Percentiles rank a stretch among this genome's conserved stretches.
phyloP scores from a whole-genome alignment of 2,888 invertebrate genomes.

The Eledona agricola region DNA sequence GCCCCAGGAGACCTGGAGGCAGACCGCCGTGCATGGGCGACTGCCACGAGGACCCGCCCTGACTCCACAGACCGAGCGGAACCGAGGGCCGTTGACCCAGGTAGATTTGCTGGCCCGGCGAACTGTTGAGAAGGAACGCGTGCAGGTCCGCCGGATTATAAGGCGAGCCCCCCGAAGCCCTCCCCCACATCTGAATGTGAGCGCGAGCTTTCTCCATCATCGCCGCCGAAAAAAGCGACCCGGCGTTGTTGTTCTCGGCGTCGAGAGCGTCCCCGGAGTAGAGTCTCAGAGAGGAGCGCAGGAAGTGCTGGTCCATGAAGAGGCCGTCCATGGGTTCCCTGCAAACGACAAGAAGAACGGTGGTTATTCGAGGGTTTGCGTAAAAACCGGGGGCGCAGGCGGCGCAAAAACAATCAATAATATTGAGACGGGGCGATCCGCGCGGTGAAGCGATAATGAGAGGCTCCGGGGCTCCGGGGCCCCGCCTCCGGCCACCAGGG shows the following conservation, averaged over 20 bases:
- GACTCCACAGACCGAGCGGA: constrained; percentile 62
- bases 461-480: constrained; percentile 63
- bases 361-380: neutral
- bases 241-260: constrained; percentile 63
- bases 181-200: constrained; percentile 66
- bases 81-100: constrained; percentile 56
- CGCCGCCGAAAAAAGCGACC: constrained; percentile 63
- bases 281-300: constrained; percentile 68
- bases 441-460: constrained; percentile 68
- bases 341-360: constrained; percentile 51
- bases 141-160: constrained; percentile 65
- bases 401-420: constrained; percentile 66
- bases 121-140: constrained; percentile 58
- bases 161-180: constrained; percentile 61
- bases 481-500: constrained; percentile 53
- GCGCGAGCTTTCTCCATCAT: constrained; percentile 69
- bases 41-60: constrained; percentile 56
- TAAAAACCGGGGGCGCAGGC: constrained; percentile 54
- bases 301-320: constrained; percentile 80
- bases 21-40: constrained; percentile 58
- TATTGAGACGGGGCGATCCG: constrained; percentile 65
- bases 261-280: constrained; percentile 68
- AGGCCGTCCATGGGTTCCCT: constrained; percentile 82
- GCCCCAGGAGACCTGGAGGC: constrained; percentile 60
- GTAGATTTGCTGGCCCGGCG: constrained; percentile 58